Base-by-base conservation (phyloP, 2,888 invertebrate genomes). In the Volucella zonaria region DNA sequence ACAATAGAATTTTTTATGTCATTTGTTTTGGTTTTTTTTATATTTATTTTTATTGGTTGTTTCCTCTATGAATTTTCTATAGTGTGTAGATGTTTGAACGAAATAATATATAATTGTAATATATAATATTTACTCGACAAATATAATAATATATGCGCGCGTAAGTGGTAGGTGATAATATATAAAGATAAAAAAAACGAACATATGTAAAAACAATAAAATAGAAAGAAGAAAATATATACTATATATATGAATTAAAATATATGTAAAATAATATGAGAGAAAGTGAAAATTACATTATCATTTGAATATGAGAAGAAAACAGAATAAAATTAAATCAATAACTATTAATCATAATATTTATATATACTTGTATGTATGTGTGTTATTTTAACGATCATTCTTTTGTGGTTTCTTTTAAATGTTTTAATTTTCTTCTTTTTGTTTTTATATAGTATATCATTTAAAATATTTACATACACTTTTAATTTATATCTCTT, bases 391-490 rank as follows among this genome's bases (percentile, higher is more conserved):
- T 59, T 59, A 78, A 82, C 52, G 58, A 64, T 71, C 52, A 71
- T 70, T 56, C 38, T 68, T 47, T 1, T 61, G 10, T 61, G 31
- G 11, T 45, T 23, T 61, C 40, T 61, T 31, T 31, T 4, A 31
- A 23, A 23, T 67, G 43, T 59, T 56, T 31, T 58, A 12, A 4
- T 45, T 40, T 54, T 31, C 12, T 42, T 54, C 0, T 49, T 71
- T 71, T 15, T 45, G 31, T 74, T 10, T 64, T 66, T 76, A 61
- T 66, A 66, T 78, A 64, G 68, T 75, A 70, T 83, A 75, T 66
- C 66, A 62, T 73, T 85, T 76, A 76, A 81, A 81, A 58, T 85
- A 85, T 85, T 85, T 85, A 85, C 85, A 85, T 77, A 76, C 43
- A 62, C 38, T 78, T 79, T 77, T 80, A 49, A 12, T 62, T 14